Evolutionary conservation across 2,888 invertebrate genomes (phyloP), one percentile per base, ranked within the genome.

Genomic region (Heliothis peltigera): DNA sequence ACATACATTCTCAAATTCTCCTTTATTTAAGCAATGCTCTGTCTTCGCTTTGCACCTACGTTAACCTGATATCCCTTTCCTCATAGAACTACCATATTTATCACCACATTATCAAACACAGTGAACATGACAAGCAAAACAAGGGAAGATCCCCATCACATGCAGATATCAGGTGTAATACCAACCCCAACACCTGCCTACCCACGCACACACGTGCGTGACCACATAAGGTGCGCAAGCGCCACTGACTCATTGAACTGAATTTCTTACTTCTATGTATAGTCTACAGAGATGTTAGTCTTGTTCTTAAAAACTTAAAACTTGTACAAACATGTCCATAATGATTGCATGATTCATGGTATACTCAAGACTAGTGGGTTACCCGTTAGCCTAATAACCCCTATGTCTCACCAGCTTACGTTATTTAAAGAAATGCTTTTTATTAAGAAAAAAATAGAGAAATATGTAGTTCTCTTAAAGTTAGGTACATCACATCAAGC

Each of bases 201-300:
- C 74, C 52, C 39, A 47, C 57, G 4, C 54, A 61, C 7, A 48
- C 75, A 64, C 70, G 70, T 75, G 70, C 70, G 32, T 70, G 57
- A 65, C 60, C 60, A 42, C 60, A 65, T 39, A 65, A 21, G 70
- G 58, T 2, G 39, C 32, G 54, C 65, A 57, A 32, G 43, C 64
- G 70, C 57, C 53, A 44, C 46, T 64, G 64, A 70, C 47, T 64
- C 72, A 72, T 44, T 47, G 25, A 54, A 61, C 56, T 66, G 60
- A 52, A 55, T 44, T 55, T 47, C 28, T 48, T 42, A 28, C 6
- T 5, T 15, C 21, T 49, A 6, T 32, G 10, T 32, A 32, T 32
- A 32, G 2, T 32, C 10, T 32, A 35, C 18, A 18, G 42, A 46
- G 10, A 43, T 22, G 42, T 64, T 19, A 19, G 39, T 17, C 28